Evolutionary conservation across 2,888 invertebrate species (phyloP), one percentile per base, ranked within the genome.

Genomic region (Andricus curvator): DNA sequence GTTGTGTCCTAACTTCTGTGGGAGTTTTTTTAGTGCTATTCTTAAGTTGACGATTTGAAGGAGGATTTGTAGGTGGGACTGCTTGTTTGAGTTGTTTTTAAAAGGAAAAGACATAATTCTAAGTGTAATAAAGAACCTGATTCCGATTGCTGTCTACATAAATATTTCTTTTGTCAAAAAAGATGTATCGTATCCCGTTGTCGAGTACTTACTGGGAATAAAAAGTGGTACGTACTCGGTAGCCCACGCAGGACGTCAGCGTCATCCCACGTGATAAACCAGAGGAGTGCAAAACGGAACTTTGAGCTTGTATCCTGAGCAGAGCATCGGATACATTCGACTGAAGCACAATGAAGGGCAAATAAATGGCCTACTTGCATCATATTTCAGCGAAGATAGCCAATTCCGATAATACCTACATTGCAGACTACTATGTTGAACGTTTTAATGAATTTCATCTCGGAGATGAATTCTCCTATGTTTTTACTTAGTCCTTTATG

Each of bases 251-350:
- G 41, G 41, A 56, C 41, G 17, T 25, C 83, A 25, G 48, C 41
- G 17, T 25, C 83, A 25, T 78, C 83, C 83, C 79, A 83, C 83
- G 81, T 82, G 81, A 81, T 77, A 83, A 80, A 70, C 79, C 68
- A 37, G 74, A 68, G 78, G 77, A 79, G 82, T 83, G 79, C 80
- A 81, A 80, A 83, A 81, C 80, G 82, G 81, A 81, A 82, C 80
- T 74, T 60, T 51, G 56, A 74, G 20, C 74, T n/a, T 74, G 74
- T 74, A 74, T 74, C 37, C 74, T 70, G 25, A 70, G 48, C 60
- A 22, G n/a, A 60, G 60, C 22, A 22, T 74, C 37, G 22, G n/a
- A 74, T 74, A 74, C 56, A 74, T 74, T 74, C 74, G 56, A 74
- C 74, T 74, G 51, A 74, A 74, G 74, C 74, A 74, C 74, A 74